Evolutionary conservation across 23 tunicate species (phyloP).

Genomic region (Ascidia mentula): DNA sequence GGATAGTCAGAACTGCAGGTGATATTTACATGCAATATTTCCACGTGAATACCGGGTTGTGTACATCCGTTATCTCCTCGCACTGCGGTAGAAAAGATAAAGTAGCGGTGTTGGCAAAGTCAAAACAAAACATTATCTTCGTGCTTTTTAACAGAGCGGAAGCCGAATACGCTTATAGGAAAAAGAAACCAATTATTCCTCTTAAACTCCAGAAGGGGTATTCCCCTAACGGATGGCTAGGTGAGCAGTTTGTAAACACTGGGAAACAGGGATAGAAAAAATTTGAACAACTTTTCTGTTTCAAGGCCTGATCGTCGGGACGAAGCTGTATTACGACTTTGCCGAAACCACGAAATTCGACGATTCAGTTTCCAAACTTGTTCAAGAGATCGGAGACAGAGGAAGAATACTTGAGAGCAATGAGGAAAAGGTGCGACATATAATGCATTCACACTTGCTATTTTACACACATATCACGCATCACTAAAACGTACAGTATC

Average conservation of each 20-base stretch:
- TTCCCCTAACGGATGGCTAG: constrained; percentile 81
- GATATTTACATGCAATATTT: background rate
- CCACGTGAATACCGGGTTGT: too few species aligned
- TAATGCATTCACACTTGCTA: too few species aligned
- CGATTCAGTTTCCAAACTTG: constrained; percentile 9
- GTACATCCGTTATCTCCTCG: too few species aligned
- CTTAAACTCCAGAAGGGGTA: constrained; percentile 37
- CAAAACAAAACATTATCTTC: too few species aligned
- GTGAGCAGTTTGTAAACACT: constrained; percentile 42
- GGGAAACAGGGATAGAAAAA: background rate
- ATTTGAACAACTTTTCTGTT: background rate
- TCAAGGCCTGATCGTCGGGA: constrained; percentile 58
- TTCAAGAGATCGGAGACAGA: constrained; percentile 49
- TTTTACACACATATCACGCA: too few species aligned
- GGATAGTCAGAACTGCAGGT: constrained; percentile 68
- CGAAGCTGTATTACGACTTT: constrained; percentile 56
- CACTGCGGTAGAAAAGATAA: too few species aligned
- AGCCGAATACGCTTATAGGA: constrained; percentile 69
- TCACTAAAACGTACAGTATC: too few species aligned
- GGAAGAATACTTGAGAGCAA: constrained; percentile 22
- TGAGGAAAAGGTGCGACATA: too few species aligned
- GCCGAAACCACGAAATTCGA: constrained; percentile 4
- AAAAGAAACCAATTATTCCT: constrained; percentile 37
- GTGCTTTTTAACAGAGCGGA: constrained; percentile 37
- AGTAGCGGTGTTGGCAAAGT: too few species aligned